Evolutionary conservation across 2,888 invertebrate species (phyloP), one percentile per base, ranked within the genome.

Genomic region (Apocheima hispidaria): DNA sequence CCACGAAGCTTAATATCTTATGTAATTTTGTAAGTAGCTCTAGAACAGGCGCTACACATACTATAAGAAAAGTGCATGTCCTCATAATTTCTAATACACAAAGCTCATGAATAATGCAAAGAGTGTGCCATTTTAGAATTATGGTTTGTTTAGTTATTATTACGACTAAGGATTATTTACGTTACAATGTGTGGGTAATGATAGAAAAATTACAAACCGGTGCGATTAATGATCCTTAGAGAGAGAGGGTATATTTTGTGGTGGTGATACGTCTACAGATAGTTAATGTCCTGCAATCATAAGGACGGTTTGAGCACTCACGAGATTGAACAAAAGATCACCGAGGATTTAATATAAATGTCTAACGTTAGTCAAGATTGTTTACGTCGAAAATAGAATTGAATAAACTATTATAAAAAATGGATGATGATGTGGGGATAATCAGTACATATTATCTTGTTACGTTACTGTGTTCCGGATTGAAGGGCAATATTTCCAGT

Each of bases 181-280:
- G 68, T 53, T 68, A 66, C 61, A 68, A 68, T 63, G 63, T 69
- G 68, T 58, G 57, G 61, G 48, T 70, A 72, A 73, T 70, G 65
- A 62, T 59, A 63, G 64, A 69, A 73, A 72, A 73, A 72, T 68
- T 75, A 72, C 63, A 69, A 53, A 62, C 63, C 65, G 59, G 68
- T 35, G 48, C 65, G 56, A 73, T 71, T 74, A 74, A 78, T 76
- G 72, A 67, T 66, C 65, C 72, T 68, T 71, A 70, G 63, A 73
- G 56, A 51, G 23, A 57, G 38, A 46, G 57, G 57, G 54, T 21
- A 36, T 63, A 57, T 44, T 58, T 46, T 71, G 59, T 52, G n/a
- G 26, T 35, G 28, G 4, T 23, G 41, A 23, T 52, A 54, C 51
- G 44, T 51, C 51, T 60, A 62, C 50, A 52, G 50, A 60, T 61